These are phyloP conservation scores for Montipora capitata DNA, from an alignment of 92 coral and sea anemone species.

Conservation along the genomic window DNA sequence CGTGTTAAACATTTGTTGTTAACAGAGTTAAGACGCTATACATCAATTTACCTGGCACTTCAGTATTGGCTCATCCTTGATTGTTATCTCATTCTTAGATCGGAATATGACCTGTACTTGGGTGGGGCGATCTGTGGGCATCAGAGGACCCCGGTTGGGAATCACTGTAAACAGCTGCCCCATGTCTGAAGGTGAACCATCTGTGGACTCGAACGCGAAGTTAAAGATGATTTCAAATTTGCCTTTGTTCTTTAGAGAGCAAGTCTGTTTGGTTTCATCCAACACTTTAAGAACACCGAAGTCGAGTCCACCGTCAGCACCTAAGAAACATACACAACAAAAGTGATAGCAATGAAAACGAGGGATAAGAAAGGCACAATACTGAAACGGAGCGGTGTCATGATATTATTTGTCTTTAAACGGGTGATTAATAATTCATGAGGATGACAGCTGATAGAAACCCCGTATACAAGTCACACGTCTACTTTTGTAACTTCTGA, in stretches of 20 bases:
- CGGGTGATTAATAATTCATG: no score
- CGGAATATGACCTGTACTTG: constrained; percentile 97
- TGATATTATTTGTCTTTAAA: no score
- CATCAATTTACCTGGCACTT: constrained; percentile 90
- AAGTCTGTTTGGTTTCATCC: constrained; percentile 96
- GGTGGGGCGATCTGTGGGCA: constrained; percentile 97
- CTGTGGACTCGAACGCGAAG: constrained; percentile 89
- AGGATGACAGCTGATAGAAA: no score
- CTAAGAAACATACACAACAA: constrained; percentile 38
- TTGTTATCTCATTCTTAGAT: constrained; percentile 90
- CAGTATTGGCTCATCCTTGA: constrained; percentile 93
- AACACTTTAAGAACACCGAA: constrained; percentile 96
- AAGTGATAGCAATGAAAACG: neutral
- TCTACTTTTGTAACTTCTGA: no score
- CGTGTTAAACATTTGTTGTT: neutral
- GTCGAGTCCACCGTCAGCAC: constrained; percentile 99
- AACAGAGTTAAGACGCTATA: neutral
- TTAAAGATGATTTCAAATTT: constrained; percentile 97
- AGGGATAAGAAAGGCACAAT: neutral
- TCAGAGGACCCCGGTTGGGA: constrained; percentile 92
- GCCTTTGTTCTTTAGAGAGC: constrained; percentile 98
- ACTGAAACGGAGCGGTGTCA: neutral
- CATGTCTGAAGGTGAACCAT: constrained; percentile 79
- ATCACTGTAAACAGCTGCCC: constrained; percentile 90
- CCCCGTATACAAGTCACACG: no score